Evolutionary conservation across 1,140 invertebrate genomes (phyloP).

Genomic region (Leptonema lineaticorne): DNA sequence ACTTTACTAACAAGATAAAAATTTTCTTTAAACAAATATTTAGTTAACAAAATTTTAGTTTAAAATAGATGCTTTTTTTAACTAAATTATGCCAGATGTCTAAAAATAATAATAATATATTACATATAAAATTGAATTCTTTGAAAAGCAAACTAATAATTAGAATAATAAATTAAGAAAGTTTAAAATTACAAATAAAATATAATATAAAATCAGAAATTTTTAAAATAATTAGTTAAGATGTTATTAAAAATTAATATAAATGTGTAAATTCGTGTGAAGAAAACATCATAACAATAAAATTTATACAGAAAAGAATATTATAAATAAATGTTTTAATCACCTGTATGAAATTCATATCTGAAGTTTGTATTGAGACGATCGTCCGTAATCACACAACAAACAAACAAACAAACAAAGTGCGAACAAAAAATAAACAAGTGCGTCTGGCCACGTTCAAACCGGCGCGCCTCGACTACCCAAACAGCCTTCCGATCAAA

Average conservation of each 20-base stretch:
- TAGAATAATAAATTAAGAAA: neutral
- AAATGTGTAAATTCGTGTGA: neutral
- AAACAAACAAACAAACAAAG: too few species aligned
- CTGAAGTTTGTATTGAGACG: neutral
- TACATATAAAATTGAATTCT: neutral
- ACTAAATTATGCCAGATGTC: too few species aligned
- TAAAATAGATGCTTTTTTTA: too few species aligned
- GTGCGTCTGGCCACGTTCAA: conserved; percentile 22
- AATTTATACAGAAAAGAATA: neutral
- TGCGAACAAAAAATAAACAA: conserved; percentile 10
- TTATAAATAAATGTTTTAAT: neutral
- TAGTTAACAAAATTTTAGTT: too few species aligned
- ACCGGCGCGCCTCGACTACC: conserved; percentile 19
- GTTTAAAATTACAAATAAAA: neutral
- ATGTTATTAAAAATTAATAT: neutral
- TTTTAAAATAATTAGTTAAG: neutral
- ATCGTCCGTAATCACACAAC: neutral
- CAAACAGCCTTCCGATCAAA: conserved; percentile 32
- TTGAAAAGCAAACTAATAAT: neutral
- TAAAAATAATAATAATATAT: too few species aligned
- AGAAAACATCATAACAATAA: neutral
- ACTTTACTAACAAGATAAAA: too few species aligned
- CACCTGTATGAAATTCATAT: conserved; percentile 7
- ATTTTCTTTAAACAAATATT: too few species aligned
- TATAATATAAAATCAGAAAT: neutral